phyloP scores from a whole-genome alignment of 2,797 vertebrate genomes.

The Macropus fuliginosus region DNA sequence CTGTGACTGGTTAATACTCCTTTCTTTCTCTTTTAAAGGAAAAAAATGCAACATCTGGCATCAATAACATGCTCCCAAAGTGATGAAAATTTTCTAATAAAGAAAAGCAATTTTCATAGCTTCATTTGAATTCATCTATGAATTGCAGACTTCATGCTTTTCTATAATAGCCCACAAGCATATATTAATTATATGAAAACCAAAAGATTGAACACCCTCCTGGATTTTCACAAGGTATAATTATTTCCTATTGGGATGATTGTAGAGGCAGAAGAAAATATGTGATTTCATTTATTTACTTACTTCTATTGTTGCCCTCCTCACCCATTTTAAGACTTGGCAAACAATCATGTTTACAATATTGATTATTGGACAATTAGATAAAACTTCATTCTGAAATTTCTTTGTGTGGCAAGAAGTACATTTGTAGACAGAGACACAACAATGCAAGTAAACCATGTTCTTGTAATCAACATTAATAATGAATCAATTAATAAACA shows the following conservation, averaged over 20 bases:
- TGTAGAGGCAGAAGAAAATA: constrained; percentile 9
- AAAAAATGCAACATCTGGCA: neutral
- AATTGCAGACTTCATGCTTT: constrained; percentile 21
- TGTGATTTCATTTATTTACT: neutral
- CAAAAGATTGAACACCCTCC: constrained; percentile 15
- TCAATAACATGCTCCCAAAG: neutral
- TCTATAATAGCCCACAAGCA: neutral
- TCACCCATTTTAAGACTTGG: neutral
- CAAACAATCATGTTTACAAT: neutral
- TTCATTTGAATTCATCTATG: constrained; percentile 23
- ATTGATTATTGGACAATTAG: constrained; percentile 23
- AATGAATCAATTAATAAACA: neutral
- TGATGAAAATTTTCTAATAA: constrained; percentile 15
- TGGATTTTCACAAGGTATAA: constrained; percentile 50
- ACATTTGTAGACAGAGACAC: neutral
- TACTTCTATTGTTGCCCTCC: neutral
- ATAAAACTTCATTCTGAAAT: constrained; percentile 22
- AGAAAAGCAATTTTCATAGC: constrained; percentile 30
- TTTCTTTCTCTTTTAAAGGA: neutral
- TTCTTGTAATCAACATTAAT: neutral
- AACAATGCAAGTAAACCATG: neutral
- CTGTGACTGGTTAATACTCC: neutral
- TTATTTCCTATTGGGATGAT: constrained; percentile 27
- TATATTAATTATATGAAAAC: neutral
- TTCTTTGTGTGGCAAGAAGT: constrained; percentile 13